Evolutionary conservation across 1,140 invertebrate species (phyloP), one percentile per base, ranked within the genome.

Genomic region (Zaprionus camerounensis): DNA sequence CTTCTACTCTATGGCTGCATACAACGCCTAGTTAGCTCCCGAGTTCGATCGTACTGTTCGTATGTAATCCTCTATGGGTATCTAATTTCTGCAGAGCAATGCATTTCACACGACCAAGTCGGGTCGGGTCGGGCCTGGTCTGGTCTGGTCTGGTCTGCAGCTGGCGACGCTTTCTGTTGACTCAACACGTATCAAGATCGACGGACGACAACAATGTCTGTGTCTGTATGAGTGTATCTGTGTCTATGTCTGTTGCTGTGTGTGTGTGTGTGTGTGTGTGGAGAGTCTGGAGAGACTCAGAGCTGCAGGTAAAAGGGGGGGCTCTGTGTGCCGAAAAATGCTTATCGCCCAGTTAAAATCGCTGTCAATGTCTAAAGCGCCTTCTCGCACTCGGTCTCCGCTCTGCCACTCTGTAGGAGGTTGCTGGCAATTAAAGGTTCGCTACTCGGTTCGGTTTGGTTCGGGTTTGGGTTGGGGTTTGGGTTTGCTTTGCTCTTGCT

Each of bases 71-170:
- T 68, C 53, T 46, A 53, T 76, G 69, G 69, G 51, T 78, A 78
- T 84, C 75, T 81, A 69, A 81, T 86, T 84, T 84, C 82, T 68
- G 53, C 15, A 53, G 38, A 71, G 72, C 72, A 71, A 75, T 41
- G 69, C 46, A 71, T 78, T 77, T 83, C 73, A 80, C 65, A 80
- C 77, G 80, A 51, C 26, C 59, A 11, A 49, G 17, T 49, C 17
- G 46, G 46, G 46, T 51, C 66, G 49, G 3, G 26, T 46, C n/a
- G 57, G 36, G 57, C 20, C 20, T 41, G 17, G 57, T 24, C 17
- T 49, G 12, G 11, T 22, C 58, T 13, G 61, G 26, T 31, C 28
- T 28, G 5, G 28, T 5, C 34, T n/a, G 31, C 57, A 70, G 76
- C 57, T 71, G 49, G 31, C 51, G 22, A 75, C 26, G 51, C 49